Evolutionary conservation across 1,140 invertebrate genomes (phyloP).

Genomic region (Microplitis mediator): DNA sequence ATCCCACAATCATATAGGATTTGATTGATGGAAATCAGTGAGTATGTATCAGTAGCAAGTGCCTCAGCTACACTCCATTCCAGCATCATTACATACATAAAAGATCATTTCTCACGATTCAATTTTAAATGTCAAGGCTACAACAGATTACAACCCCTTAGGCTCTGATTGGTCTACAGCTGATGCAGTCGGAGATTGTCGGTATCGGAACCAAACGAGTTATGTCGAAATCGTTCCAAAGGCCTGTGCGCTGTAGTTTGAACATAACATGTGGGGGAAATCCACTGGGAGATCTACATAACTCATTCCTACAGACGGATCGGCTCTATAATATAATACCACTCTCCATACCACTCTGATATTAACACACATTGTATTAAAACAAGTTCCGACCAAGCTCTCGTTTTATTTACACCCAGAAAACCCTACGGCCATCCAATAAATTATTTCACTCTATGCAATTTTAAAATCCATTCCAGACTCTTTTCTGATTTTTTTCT

Average conservation of each 20-base stretch:
- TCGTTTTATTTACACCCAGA: conserved; percentile 1
- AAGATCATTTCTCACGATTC: conserved; percentile 15
- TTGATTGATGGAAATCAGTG: neutral
- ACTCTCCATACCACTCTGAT: neutral
- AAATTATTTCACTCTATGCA: neutral
- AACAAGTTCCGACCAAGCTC: too few relatives aligned
- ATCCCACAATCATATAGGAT: neutral
- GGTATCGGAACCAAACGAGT: neutral
- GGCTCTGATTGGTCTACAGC: neutral
- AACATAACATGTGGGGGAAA: neutral
- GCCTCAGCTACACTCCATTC: neutral
- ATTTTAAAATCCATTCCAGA: neutral
- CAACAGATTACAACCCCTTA: neutral
- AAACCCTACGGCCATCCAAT: neutral
- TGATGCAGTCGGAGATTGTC: neutral
- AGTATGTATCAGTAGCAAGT: neutral
- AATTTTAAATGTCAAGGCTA: conserved; percentile 16
- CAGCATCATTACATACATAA: neutral
- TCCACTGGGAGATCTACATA: conserved; percentile 6
- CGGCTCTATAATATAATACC: neutral
- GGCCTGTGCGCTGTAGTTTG: too few relatives aligned
- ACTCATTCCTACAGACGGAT: conserved; percentile 11
- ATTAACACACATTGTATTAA: too few relatives aligned
- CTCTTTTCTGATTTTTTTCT: too few relatives aligned
- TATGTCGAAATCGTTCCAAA: neutral